Evolutionary conservation across 2,888 invertebrate species (phyloP).

Genomic region (Papilio demoleus): DNA sequence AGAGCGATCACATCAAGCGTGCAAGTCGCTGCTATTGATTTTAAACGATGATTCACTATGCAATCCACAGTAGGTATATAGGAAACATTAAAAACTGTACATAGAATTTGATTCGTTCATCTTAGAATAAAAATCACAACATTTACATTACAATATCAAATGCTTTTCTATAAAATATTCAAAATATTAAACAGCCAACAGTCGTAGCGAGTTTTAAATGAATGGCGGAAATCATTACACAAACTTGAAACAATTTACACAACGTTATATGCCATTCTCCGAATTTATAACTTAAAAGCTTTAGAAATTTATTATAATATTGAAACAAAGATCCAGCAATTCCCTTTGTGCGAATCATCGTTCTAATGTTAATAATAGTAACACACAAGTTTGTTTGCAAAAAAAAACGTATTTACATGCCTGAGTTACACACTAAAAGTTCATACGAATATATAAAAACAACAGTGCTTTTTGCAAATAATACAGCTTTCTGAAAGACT

Average conservation of each 20-base stretch:
- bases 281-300: slow-evolving; percentile 2
- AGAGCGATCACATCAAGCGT: slow-evolving; percentile 19
- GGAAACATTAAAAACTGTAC: slow-evolving; percentile 10
- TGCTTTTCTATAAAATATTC: slow-evolving; percentile 2
- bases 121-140: background rate
- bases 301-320: background rate
- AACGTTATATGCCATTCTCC: background rate
- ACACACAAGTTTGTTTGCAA: background rate
- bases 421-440: background rate
- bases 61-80: slow-evolving; percentile 2
- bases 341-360: slow-evolving; percentile 3
- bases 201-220: slow-evolving; percentile 6
- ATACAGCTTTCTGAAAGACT: background rate
- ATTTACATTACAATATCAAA: slow-evolving; percentile 22
- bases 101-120: no score
- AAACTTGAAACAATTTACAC: slow-evolving; percentile 3
- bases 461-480: background rate
- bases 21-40: slow-evolving; percentile 2
- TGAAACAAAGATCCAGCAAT: background rate
- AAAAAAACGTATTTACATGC: slow-evolving; percentile 13
- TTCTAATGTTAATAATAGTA: background rate
- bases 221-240: background rate
- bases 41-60: slow-evolving; percentile 17
- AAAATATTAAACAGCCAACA: slow-evolving; percentile 22
- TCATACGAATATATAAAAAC: background rate